Conservation (phyloP, 2,888 invertebrate genomes). For the Lasioglossum villosulum region DNA sequence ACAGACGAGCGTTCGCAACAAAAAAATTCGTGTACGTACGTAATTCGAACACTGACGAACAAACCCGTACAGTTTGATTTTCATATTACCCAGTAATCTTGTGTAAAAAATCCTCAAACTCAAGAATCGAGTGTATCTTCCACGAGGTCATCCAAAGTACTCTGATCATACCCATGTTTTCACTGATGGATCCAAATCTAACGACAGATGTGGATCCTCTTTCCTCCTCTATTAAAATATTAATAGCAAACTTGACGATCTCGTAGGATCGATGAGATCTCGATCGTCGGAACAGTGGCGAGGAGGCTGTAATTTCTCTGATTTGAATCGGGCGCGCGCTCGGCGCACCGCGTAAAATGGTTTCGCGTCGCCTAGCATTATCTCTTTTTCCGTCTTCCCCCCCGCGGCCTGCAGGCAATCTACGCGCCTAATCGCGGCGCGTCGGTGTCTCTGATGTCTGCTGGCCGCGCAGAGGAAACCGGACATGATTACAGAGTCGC, state of each 20-base stretch:
- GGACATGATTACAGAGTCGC: slow-evolving; percentile 82
- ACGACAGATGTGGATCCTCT: too few relatives aligned
- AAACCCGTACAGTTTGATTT: too few relatives aligned
- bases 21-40: neutral
- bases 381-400: neutral
- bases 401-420: neutral
- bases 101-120: too few relatives aligned
- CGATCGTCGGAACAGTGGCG: neutral
- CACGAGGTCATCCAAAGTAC: too few relatives aligned
- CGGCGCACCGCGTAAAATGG: slow-evolving; percentile 11
- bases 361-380: neutral
- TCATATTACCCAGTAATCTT: too few relatives aligned
- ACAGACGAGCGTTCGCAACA: neutral
- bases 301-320: neutral
- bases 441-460: slow-evolving; percentile 55
- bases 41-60: too few relatives aligned
- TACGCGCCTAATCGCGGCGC: slow-evolving; percentile 32
- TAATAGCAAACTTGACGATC: too few relatives aligned
- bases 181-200: too few relatives aligned
- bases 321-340: neutral
- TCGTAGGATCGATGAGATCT: neutral
- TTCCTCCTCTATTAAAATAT: too few relatives aligned
- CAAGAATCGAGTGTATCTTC: too few relatives aligned
- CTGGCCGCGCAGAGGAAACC: slow-evolving; percentile 75
- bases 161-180: too few relatives aligned